Evolutionary conservation across 2,888 invertebrate species (phyloP).

Genomic region (Agrilus cyanescens): DNA sequence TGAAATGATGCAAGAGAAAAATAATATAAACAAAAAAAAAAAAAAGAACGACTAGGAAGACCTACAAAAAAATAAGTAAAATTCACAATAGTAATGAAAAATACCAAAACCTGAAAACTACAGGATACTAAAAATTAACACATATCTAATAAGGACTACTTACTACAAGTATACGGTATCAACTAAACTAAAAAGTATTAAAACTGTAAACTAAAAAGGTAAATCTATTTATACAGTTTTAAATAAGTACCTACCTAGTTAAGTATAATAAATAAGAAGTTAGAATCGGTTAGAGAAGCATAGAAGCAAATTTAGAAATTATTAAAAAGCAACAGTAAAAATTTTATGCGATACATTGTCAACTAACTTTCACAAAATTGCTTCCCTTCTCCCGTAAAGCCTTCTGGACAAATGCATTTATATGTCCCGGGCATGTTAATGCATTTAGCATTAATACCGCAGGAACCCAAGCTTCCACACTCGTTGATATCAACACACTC

Average conservation of each 20-base stretch:
- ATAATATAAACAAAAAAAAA: constrained; percentile 19
- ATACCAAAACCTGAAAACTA: no score
- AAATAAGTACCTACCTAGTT: no score
- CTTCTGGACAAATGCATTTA: constrained; percentile 64
- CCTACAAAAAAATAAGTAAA: constrained; percentile 3
- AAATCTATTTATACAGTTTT: no score
- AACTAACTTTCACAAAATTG: constrained; percentile 67
- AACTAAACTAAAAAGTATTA: no score
- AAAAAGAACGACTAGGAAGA: constrained; percentile 1
- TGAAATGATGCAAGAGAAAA: constrained; percentile 18
- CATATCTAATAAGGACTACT: no score
- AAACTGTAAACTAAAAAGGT: no score
- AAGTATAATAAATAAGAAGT: no score
- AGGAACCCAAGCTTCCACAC: constrained; percentile 52
- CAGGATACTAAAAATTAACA: no score
- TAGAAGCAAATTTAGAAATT: neutral
- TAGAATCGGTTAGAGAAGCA: neutral
- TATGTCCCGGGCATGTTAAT: constrained; percentile 70
- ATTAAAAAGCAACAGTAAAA: no score
- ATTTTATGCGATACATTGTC: constrained; percentile 2
- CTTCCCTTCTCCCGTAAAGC: constrained; percentile 64
- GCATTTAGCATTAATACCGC: constrained; percentile 68
- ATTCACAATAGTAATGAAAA: no score
- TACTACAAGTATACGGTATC: no score
- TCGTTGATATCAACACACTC: constrained; percentile 65